Conservation (phyloP, 2,113 vertebrate genomes). For the Panthera uncia region DNA sequence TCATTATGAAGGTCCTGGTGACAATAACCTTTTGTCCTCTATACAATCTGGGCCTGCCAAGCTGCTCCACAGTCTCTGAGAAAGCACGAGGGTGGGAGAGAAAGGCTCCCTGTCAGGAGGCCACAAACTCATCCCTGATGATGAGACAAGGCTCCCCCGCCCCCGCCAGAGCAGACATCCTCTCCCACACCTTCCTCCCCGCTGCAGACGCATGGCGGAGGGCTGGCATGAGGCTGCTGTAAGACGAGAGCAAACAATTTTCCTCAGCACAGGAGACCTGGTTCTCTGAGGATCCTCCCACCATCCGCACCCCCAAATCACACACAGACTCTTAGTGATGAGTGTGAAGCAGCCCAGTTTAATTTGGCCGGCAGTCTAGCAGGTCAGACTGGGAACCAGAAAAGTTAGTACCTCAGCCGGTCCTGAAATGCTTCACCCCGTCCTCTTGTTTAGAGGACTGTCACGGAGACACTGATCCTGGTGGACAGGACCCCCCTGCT, state of each 20-base stretch:
- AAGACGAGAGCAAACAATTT: neutral
- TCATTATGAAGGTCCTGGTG: constrained; percentile 76
- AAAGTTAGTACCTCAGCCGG: neutral
- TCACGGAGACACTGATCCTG: neutral
- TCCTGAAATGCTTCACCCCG: neutral
- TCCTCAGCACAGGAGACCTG: neutral
- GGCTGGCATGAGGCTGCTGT: neutral
- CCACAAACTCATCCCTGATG: constrained; percentile 60
- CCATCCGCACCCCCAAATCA: neutral
- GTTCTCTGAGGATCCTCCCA: neutral
- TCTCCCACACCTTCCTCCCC: constrained; percentile 48
- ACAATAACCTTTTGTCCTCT: constrained; percentile 82
- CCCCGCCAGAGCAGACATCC: constrained; percentile 15
- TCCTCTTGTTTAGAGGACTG: neutral
- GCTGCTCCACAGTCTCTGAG: constrained; percentile 73
- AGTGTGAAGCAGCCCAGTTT: neutral
- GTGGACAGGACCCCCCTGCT: neutral
- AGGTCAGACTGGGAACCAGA: neutral
- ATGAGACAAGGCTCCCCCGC: constrained; percentile 33
- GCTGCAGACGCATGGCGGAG: neutral
- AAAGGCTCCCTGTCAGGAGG: constrained; percentile 57
- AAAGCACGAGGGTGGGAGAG: constrained; percentile 68
- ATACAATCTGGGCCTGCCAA: constrained; percentile 78
- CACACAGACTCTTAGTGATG: neutral
- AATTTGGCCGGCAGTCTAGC: neutral